A percentile compares a stretch with the other conserved stretches of the same genome.
Conservation (phyloP, 2,113 vertebrate species). For the Platysteira castanea region DNA sequence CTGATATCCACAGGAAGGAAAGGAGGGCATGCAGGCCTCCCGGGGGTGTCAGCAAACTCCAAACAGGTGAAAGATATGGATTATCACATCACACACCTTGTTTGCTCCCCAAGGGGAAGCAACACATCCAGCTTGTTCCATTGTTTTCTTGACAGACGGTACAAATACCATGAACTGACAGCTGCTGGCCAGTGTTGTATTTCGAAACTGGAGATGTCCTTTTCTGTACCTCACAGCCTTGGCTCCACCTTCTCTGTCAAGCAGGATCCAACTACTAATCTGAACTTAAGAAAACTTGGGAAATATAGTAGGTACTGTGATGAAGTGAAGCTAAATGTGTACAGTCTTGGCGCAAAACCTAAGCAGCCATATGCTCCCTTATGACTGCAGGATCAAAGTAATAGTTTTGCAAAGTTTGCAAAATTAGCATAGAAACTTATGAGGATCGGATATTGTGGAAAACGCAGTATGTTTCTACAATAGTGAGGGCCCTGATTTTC, state of each 20-base stretch:
- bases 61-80: not conserved
- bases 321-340: not conserved
- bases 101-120: not conserved
- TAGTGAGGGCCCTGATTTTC: not conserved
- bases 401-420: not conserved
- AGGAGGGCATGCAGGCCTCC: not conserved
- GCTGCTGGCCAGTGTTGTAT: not conserved
- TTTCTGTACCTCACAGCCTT: not conserved
- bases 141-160: not conserved
- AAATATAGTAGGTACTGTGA: not conserved
- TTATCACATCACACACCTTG: not conserved
- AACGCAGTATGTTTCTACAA: not conserved
- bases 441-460: not conserved
- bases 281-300: not conserved
- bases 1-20: not conserved
- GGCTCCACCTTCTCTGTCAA: not conserved
- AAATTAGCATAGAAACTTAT: not conserved
- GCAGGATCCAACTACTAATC: not conserved
- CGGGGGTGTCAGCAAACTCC: not conserved
- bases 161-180: not conserved
- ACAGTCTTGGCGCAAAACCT: not conserved
- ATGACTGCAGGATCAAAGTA: not conserved
- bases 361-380: not conserved
- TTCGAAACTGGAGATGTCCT: not conserved
- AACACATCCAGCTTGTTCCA: not conserved